phyloP scores from a whole-genome alignment of 2,113 vertebrate species.

The Salminus brasiliensis region DNA sequence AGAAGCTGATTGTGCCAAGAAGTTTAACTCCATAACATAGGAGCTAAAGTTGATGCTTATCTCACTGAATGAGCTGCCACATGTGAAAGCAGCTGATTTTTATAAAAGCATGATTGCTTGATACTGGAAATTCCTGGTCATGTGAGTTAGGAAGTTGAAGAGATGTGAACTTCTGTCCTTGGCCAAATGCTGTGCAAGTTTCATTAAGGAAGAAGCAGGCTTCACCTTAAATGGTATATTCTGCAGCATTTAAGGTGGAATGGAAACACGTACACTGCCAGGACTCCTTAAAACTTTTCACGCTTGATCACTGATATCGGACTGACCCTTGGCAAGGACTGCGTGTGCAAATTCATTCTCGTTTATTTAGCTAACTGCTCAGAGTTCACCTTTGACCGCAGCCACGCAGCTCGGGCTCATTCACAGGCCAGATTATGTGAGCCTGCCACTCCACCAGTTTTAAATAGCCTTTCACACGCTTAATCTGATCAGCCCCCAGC shows the following conservation, averaged over 20 bases:
- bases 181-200: no score
- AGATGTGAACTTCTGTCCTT: not conserved
- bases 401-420: not conserved
- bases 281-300: not conserved
- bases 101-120: not conserved
- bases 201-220: no score
- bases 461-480: constrained; percentile 41
- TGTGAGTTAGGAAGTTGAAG: not conserved
- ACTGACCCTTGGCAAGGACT: not conserved
- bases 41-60: not conserved
- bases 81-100: not conserved
- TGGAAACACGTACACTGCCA: no score
- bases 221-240: not conserved
- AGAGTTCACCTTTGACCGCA: constrained; percentile 5
- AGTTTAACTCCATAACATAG: no score
- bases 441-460: constrained; percentile 3
- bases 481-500: constrained; percentile 43
- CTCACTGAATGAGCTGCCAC: not conserved
- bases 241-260: not conserved
- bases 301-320: not conserved
- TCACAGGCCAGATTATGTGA: not conserved
- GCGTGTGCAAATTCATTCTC: not conserved
- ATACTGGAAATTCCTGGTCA: not conserved
- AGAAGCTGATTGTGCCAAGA: not conserved
- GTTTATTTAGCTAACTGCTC: not conserved